Percentiles rank a stretch among this genome's conserved stretches.
These are phyloP conservation scores for Umimayanthus kanabou DNA, from an alignment of 92 coral and sea anemone species.

Conservation along the genomic window DNA sequence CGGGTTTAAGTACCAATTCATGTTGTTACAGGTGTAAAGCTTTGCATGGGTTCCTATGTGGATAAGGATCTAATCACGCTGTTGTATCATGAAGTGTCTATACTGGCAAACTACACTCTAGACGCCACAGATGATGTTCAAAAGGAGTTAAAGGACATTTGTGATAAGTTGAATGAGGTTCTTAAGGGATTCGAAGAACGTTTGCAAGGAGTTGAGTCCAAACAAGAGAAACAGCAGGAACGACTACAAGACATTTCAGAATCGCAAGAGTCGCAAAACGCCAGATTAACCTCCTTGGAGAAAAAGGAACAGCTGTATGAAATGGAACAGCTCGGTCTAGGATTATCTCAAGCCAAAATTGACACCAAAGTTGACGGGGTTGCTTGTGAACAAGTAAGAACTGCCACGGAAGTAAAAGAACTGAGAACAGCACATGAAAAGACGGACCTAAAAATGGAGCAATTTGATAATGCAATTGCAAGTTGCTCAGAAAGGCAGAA, in stretches of 20 bases:
- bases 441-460: too few relatives aligned
- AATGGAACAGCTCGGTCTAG: neutral
- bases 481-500: too few relatives aligned
- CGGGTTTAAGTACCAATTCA: neutral
- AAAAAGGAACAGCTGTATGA: neutral
- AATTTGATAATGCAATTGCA: too few relatives aligned
- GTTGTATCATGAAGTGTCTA: conserved; percentile 55
- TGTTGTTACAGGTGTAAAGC: conserved; percentile 58
- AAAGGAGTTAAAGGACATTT: neutral
- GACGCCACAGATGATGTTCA: neutral
- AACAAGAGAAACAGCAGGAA: neutral
- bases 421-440: too few relatives aligned
- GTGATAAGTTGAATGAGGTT: neutral
- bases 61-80: conserved; percentile 69
- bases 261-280: neutral
- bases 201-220: conserved; percentile 2
- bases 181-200: neutral
- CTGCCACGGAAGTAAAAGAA: too few relatives aligned
- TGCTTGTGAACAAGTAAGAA: neutral
- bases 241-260: neutral
- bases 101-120: conserved; percentile 12
- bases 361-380: neutral
- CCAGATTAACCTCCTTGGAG: neutral
- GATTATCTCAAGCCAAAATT: neutral
- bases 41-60: conserved; percentile 75